Conservation (phyloP, 2,113 vertebrate species). For the Herpailurus yagouaroundi region DNA sequence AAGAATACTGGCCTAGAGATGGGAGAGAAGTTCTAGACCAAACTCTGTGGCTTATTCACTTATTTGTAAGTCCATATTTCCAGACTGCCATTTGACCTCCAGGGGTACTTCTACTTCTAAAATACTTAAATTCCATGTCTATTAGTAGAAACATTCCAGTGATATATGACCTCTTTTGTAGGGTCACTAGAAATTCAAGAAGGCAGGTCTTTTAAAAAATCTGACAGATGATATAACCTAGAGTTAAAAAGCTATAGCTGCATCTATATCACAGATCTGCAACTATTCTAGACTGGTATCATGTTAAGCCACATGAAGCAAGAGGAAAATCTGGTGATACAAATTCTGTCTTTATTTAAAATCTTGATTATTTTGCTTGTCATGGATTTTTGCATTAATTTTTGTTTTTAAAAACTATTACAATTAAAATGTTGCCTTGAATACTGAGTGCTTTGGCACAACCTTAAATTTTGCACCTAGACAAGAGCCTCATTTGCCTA, state of each 20-base stretch:
- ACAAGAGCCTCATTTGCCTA: not conserved
- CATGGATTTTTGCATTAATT: not conserved
- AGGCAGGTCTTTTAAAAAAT: not conserved
- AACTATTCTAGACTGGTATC: not conserved
- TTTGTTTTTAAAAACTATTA: not conserved
- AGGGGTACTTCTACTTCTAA: not conserved
- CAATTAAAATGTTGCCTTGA: not conserved
- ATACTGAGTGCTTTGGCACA: not conserved
- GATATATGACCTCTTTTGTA: not conserved
- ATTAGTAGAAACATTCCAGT: not conserved
- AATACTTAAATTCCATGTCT: not conserved
- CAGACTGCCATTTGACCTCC: not conserved
- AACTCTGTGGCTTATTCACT: not conserved
- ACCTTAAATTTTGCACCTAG: not conserved
- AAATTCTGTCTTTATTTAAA: not conserved
- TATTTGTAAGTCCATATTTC: not conserved
- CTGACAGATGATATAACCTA: not conserved
- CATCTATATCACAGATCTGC: not conserved
- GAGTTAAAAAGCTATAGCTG: not conserved
- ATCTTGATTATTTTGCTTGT: not conserved
- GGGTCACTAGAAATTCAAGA: slow-evolving; percentile 1
- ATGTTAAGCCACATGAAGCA: accelerated
- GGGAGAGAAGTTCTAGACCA: not conserved
- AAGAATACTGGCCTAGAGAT: not conserved
- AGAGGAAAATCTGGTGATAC: not conserved